These are phyloP conservation scores for Antigone vipio DNA, from an alignment of 2,113 vertebrate genomes.

Conservation along the genomic window DNA sequence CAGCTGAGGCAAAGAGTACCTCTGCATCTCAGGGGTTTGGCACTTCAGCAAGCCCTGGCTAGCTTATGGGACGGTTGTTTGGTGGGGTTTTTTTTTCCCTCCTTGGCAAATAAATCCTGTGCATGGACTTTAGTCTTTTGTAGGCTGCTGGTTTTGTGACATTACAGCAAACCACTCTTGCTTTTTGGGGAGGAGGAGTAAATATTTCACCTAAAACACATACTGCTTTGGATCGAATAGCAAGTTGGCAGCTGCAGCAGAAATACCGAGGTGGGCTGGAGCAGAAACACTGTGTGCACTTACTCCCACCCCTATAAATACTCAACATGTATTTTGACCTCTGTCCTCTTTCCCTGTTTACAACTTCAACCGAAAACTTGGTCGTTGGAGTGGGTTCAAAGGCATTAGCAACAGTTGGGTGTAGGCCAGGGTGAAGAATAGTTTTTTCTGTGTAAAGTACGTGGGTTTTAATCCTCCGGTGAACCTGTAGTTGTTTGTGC, in stretches of 20 bases:
- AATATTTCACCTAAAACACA: neutral
- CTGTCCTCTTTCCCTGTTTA: neutral
- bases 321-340: neutral
- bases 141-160: neutral
- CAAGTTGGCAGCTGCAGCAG: neutral
- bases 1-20: neutral
- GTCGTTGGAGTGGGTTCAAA: neutral
- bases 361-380: neutral
- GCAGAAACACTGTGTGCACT: neutral
- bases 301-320: neutral
- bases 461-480: neutral
- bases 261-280: neutral
- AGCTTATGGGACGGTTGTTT: neutral
- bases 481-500: neutral
- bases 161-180: neutral
- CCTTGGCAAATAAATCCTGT: neutral
- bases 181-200: neutral
- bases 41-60: neutral
- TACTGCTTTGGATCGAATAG: neutral
- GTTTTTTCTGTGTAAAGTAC: neutral
- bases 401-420: neutral
- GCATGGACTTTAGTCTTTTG: neutral
- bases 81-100: neutral
- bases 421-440: neutral
- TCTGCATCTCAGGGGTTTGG: neutral